Evolutionary conservation across 2,797 vertebrate species (phyloP), one percentile per base, ranked within the genome.

Genomic region (Denticeps clupeoides): DNA sequence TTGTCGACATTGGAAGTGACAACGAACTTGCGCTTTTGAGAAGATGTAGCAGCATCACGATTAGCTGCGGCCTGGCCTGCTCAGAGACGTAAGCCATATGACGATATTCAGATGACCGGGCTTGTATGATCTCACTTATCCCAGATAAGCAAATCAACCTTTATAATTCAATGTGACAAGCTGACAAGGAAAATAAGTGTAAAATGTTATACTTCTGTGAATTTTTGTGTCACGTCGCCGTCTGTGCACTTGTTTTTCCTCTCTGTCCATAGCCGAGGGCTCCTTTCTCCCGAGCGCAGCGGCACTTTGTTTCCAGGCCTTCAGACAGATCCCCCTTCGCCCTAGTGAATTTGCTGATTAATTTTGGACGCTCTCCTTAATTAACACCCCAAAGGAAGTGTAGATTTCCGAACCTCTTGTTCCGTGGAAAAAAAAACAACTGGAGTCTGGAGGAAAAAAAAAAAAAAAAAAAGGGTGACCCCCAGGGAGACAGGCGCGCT

Each of bases 161-260:
- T 95, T 93, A 84, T 95, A 93, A 98, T 95, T 89, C 77, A 87
- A 89, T 85, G 82, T 92, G 93, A 97, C 93, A 97, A 91, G 91
- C 91, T 97, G 93, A 97, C 93, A 97, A 83, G 81, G 71, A 94
- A 94, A 96, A 95, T 97, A 84, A 98, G 89, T 89, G 90, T 89
- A 89, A 87, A 85, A 88, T 89, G 79, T 82, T 88, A 89, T 88
- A 87, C 82, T 80, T 90, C 88, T 88, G 86, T 88, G 86, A 89
- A 94, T 97, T 93, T 97, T 93, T 94, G 87, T 97, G 93, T 94
- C 91, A 97, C 76, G 85, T 81, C 72, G 68, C 86, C 80, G 85
- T 91, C 89, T 93, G 89, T 89, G 84, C 79, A 69, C 82, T 89
- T 89, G 84, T 89, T 90, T 88, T 69, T 81, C n/a, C 78, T 79